Percentiles rank a stretch among this genome's conserved stretches.
Conservation (phyloP, 2,113 vertebrate species). For the Rutilus rutilus region DNA sequence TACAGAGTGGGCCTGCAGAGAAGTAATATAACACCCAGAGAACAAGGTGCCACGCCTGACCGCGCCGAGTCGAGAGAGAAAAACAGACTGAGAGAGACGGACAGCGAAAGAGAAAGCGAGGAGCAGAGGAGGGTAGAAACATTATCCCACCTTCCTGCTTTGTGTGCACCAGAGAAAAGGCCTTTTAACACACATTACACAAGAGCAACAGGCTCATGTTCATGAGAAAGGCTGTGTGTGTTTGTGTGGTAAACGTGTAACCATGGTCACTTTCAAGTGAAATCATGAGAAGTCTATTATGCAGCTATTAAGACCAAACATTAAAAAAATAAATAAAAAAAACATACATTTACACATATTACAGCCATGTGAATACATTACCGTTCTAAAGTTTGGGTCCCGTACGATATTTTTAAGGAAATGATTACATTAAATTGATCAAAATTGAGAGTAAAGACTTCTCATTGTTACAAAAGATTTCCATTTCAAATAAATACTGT, state of each 20-base stretch:
- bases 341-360: too few species aligned
- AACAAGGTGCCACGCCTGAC: conserved; percentile 55
- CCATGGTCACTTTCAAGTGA: background rate
- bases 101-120: conserved; percentile 31
- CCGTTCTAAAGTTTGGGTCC: too few species aligned
- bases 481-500: too few species aligned
- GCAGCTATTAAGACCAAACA: too few species aligned
- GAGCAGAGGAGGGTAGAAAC: conserved; percentile 22
- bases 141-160: conserved; percentile 47
- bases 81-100: conserved; percentile 14
- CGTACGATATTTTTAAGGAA: too few species aligned
- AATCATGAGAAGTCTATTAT: too few species aligned
- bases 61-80: conserved; percentile 34
- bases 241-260: conserved; percentile 7
- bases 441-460: too few species aligned
- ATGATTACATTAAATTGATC: too few species aligned
- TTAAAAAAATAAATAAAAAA: too few species aligned
- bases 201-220: background rate
- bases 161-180: conserved; percentile 47
- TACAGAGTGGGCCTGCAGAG: conserved; percentile 32
- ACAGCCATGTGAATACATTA: too few species aligned
- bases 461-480: too few species aligned
- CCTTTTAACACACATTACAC: conserved; percentile 50
- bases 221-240: conserved; percentile 23
- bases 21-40: conserved; percentile 56